phyloP scores from a whole-genome alignment of 2,113 vertebrate genomes.

The Notechis scutatus region DNA sequence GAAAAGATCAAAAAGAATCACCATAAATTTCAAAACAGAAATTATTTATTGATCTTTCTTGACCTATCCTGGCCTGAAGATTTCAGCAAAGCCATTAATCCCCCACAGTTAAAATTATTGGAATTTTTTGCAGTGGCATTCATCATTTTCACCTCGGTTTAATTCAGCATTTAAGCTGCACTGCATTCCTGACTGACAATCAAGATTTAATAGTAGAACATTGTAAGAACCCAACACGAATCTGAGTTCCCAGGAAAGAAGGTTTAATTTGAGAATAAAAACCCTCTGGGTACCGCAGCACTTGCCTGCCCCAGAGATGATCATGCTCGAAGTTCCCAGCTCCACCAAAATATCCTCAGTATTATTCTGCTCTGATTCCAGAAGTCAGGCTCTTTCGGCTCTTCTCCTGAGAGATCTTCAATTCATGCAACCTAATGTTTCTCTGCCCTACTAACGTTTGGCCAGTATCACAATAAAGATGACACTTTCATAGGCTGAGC shows the following conservation, averaged over 20 bases:
- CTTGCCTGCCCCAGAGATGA: background rate
- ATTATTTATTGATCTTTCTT: background rate
- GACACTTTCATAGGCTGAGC: background rate
- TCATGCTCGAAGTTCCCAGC: background rate
- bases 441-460: background rate
- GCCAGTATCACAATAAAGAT: background rate
- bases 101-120: background rate
- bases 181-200: background rate
- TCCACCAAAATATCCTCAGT: background rate
- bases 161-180: background rate
- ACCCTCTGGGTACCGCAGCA: background rate
- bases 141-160: background rate
- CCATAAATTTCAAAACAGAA: background rate
- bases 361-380: background rate
- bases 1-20: background rate
- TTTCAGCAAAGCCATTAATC: background rate
- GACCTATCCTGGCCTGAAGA: background rate
- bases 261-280: background rate
- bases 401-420: background rate
- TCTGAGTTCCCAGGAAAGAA: background rate
- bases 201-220: background rate
- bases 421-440: background rate
- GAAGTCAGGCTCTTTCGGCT: background rate
- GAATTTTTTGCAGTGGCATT: background rate
- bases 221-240: background rate